Evolutionary conservation across 2,797 vertebrate genomes (phyloP), one percentile per base, ranked within the genome.

Genomic region (Enteromius paludinosus): DNA sequence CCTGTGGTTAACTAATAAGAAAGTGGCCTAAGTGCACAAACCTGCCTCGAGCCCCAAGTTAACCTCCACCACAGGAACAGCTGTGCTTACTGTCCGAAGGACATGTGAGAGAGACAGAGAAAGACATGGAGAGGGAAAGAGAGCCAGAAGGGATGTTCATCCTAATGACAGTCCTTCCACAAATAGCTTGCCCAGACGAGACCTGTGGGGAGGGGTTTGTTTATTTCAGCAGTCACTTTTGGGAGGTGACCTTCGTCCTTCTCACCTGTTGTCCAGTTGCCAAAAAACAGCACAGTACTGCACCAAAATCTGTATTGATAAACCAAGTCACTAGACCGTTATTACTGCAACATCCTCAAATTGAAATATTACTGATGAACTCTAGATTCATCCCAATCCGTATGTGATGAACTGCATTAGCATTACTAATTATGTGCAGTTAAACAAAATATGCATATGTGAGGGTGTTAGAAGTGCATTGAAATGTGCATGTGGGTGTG

Each of bases 161-260:
- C 76, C 81, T 82, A 82, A 85, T 83, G 71, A 54, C 62, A 82
- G 35, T 54, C 72, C 56, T 77, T 88, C 85, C 85, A 85, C 82
- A 87, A 88, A 90, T 90, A 89, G 85, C 86, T 86, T 45, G 71
- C 41, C 83, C 79, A 71, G 81, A 84, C 61, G 83, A 78, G 84
- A 79, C 71, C 69, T 54, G 35, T 47, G 49, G 78, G 47, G 83
- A 84, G 64, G 56, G 79, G 82, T 84, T 83, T 83, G 82, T 87
- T 87, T 85, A 84, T 85, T 79, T 61, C 33, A 23, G 79, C 80
- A 82, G 81, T 81, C 85, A 79, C n/a, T 83, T 86, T 87, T 84
- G 76, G 78, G 23, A 78, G 83, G 72, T 83, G 84, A 88, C 87
- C 83, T 86, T 87, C 73, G 38, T 56, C 64, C 49, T 7, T 79